Percentiles rank a stretch among this genome's conserved stretches.
Conservation (phyloP, 2,113 vertebrate species). For the Entomyzon cyanotis region DNA sequence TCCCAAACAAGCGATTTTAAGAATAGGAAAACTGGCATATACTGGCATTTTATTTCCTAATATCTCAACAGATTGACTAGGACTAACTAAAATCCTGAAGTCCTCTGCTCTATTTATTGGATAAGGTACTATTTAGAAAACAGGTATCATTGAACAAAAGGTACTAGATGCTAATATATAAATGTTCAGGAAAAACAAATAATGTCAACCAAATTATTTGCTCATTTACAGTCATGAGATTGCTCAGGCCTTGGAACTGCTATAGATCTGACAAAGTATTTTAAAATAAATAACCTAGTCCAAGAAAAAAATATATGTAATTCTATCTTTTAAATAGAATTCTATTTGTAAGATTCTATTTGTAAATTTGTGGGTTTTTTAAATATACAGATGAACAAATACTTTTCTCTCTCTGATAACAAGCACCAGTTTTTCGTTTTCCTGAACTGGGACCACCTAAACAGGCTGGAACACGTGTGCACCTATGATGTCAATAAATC, state of each 20-base stretch:
- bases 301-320: background rate
- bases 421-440: background rate
- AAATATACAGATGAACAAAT: background rate
- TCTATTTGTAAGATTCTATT: background rate
- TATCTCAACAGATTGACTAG: background rate
- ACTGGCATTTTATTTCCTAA: background rate
- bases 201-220: background rate
- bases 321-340: background rate
- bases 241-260: background rate
- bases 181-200: background rate
- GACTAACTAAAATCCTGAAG: background rate
- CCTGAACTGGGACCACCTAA: background rate
- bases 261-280: background rate
- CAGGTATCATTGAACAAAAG: background rate
- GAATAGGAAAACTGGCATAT: background rate
- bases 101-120: background rate
- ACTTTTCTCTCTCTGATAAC: background rate
- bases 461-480: fast-evolving
- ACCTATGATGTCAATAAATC: background rate
- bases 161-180: background rate
- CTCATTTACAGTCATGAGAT: background rate
- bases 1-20: background rate
- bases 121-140: background rate
- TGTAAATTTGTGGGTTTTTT: fast-evolving
- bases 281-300: background rate